Percentiles rank a stretch among this genome's conserved stretches.
phyloP scores from a whole-genome alignment of 2,797 vertebrate species.

The Alosa sapidissima region DNA sequence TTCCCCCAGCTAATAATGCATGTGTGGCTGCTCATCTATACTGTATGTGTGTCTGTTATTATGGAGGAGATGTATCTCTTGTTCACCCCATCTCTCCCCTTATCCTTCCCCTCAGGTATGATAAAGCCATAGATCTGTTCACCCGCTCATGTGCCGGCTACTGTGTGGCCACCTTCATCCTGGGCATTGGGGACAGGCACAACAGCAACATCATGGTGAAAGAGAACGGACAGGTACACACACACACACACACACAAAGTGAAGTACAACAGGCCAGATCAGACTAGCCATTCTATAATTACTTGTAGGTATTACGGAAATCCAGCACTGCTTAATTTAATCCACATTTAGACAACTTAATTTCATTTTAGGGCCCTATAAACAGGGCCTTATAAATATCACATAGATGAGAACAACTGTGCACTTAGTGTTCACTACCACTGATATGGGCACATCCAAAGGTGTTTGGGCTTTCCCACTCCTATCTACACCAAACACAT shows the following conservation, averaged over 20 bases:
- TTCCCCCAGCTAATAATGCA: not conserved
- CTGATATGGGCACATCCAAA: no score
- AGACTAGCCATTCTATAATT: not conserved
- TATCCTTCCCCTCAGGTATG: slow-evolving; percentile 68
- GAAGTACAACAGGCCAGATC: not conserved
- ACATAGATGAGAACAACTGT: no score
- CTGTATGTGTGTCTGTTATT: no score
- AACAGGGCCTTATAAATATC: not conserved
- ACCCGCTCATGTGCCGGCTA: slow-evolving; percentile 83
- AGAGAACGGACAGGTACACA: slow-evolving; percentile 79
- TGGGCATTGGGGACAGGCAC: slow-evolving; percentile 83
- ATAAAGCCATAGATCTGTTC: slow-evolving; percentile 82
- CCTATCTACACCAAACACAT: not conserved
- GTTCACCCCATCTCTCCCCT: not conserved
- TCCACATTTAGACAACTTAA: not conserved
- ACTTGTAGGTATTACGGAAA: not conserved
- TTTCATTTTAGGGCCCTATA: not conserved
- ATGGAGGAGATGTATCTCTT: no score
- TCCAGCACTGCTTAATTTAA: slow-evolving; percentile 15
- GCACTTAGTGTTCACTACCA: no score
- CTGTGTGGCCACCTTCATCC: slow-evolving; percentile 84
- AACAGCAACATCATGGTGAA: slow-evolving; percentile 90
- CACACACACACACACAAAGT: slow-evolving; percentile 20
- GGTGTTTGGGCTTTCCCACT: not conserved
- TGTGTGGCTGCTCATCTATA: not conserved